Evolutionary conservation across 2,113 vertebrate genomes (phyloP).

Genomic region (Aegotheles bennettii): DNA sequence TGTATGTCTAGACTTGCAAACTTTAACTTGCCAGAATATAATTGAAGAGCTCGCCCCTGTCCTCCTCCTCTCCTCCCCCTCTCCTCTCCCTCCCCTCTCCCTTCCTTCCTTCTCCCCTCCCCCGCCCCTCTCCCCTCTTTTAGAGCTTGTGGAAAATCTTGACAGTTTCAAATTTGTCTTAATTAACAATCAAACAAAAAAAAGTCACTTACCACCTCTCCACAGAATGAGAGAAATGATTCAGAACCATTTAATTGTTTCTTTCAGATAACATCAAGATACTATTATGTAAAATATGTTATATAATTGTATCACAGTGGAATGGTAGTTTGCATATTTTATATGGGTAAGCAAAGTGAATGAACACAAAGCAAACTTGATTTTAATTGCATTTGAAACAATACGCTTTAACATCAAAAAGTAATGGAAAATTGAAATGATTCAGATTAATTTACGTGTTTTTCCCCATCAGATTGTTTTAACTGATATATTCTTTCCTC

Average conservation of each 20-base stretch:
- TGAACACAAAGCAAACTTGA: background rate
- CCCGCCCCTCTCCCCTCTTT: background rate
- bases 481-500: background rate
- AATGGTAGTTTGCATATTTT: background rate
- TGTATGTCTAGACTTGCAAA: background rate
- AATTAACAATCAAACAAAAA: background rate
- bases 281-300: background rate
- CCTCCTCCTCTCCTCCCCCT: background rate
- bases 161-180: background rate
- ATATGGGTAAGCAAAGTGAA: background rate
- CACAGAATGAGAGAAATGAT: background rate
- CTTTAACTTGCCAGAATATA: background rate
- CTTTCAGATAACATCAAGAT: background rate
- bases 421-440: background rate
- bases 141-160: background rate
- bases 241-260: background rate
- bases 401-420: background rate
- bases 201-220: background rate
- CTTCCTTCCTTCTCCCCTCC: no score
- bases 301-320: background rate
- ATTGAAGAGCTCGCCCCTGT: background rate
- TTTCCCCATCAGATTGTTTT: background rate
- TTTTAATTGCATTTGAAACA: background rate
- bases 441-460: background rate
- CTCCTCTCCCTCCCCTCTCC: no score